Evolutionary conservation across 1,140 invertebrate species (phyloP).

Genomic region (Pygmarrhopalites habei): DNA sequence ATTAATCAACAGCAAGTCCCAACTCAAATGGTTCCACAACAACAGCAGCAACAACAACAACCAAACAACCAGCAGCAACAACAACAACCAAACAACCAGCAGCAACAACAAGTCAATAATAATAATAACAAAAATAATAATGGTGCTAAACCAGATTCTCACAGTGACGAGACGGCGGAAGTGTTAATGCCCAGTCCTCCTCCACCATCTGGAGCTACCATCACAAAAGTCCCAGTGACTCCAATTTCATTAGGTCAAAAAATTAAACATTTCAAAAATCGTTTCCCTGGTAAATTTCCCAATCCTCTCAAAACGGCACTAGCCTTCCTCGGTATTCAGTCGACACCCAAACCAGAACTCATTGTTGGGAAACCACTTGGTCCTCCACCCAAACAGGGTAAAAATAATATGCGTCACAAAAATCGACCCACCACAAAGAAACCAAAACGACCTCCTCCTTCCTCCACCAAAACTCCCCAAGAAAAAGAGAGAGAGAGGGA

Average conservation of each 20-base stretch:
- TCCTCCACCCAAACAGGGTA: background rate
- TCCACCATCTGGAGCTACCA: background rate
- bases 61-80: background rate
- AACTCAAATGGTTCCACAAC: background rate
- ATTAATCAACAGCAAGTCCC: background rate
- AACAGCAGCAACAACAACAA: background rate
- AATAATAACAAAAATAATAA: too few species aligned
- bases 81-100: background rate
- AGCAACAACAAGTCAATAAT: background rate
- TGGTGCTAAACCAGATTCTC: too few species aligned
- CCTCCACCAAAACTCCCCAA: too few species aligned
- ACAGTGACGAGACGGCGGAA: too few species aligned
- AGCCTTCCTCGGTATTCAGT: slow-evolving; percentile 24
- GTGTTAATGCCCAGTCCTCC: background rate
- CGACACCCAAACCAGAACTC: slow-evolving; percentile 15
- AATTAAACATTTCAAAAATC: background rate
- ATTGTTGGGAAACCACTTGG: slow-evolving; percentile 16
- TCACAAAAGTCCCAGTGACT: background rate
- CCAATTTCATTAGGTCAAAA: background rate
- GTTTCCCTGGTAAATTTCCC: background rate
- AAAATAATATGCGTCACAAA: slow-evolving; percentile 1
- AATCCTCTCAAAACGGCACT: slow-evolving; percentile 17
- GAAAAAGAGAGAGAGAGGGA: too few species aligned
- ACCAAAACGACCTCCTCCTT: background rate
- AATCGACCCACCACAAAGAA: background rate